These are phyloP conservation scores for Dendrocincla tyrannina DNA, from an alignment of 2,797 vertebrate genomes.

Conservation along the genomic window DNA sequence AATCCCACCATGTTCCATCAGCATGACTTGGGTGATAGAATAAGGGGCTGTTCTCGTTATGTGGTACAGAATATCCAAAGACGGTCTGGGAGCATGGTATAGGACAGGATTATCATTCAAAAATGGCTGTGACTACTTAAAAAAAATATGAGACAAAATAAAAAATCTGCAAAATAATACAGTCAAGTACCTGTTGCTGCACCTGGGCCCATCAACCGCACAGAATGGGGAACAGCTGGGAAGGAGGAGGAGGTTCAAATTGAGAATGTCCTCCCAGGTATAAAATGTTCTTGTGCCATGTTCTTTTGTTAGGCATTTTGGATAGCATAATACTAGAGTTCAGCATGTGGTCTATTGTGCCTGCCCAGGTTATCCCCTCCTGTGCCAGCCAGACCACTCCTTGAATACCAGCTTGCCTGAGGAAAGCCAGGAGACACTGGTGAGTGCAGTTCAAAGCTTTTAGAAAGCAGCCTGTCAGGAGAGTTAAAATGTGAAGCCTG, in stretches of 20 bases:
- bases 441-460: neutral
- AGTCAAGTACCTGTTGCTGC: neutral
- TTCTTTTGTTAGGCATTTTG: neutral
- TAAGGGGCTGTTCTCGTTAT: neutral
- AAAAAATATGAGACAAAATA: neutral
- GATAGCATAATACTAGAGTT: neutral
- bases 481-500: neutral
- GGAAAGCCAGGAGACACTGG: neutral
- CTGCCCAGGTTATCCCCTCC: neutral
- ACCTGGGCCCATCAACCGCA: neutral
- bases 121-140: neutral
- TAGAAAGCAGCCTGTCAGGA: neutral
- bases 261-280: neutral
- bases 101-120: neutral
- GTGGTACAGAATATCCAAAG: neutral
- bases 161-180: neutral
- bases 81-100: neutral
- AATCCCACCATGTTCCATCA: neutral
- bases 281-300: neutral
- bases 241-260: neutral
- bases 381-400: neutral
- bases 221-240: neutral
- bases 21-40: neutral
- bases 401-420: neutral
- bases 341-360: neutral